phyloP scores from a whole-genome alignment of 2,888 invertebrate genomes.

The Morinoia aosen region DNA sequence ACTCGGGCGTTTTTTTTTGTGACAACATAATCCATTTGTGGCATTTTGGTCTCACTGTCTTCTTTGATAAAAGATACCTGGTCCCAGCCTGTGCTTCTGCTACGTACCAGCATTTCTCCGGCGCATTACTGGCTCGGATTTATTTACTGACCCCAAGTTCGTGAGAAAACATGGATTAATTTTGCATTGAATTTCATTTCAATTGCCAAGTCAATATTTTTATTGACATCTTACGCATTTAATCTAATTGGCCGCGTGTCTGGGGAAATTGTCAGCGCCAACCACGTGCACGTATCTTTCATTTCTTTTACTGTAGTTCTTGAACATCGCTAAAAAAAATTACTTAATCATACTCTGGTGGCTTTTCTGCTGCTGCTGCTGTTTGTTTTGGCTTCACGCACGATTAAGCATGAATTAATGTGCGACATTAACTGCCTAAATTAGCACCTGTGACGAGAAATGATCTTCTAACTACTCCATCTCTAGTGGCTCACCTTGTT shows the following conservation, averaged over 20 bases:
- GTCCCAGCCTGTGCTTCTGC: background rate
- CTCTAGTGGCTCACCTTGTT: background rate
- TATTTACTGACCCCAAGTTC: background rate
- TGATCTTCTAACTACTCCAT: background rate
- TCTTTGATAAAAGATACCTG: background rate
- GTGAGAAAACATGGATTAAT: background rate
- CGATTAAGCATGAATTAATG: background rate
- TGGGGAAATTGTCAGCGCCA: background rate
- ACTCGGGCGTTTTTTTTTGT: background rate
- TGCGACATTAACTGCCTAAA: background rate
- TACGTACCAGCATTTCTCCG: background rate
- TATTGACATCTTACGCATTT: background rate
- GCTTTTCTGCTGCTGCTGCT: background rate
- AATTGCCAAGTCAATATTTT: background rate
- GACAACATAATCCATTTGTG: background rate
- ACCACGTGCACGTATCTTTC: background rate
- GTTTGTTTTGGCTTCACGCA: constrained; percentile 20
- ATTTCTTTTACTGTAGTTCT: background rate
- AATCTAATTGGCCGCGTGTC: background rate
- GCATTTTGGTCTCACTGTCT: background rate
- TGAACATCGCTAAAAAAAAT: background rate
- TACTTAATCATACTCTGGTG: background rate
- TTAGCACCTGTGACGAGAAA: background rate
- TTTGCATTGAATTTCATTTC: background rate
- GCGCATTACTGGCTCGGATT: background rate